These are phyloP conservation scores for Carollia perspicillata DNA, from an alignment of 2,113 vertebrate genomes.

Conservation along the genomic window DNA sequence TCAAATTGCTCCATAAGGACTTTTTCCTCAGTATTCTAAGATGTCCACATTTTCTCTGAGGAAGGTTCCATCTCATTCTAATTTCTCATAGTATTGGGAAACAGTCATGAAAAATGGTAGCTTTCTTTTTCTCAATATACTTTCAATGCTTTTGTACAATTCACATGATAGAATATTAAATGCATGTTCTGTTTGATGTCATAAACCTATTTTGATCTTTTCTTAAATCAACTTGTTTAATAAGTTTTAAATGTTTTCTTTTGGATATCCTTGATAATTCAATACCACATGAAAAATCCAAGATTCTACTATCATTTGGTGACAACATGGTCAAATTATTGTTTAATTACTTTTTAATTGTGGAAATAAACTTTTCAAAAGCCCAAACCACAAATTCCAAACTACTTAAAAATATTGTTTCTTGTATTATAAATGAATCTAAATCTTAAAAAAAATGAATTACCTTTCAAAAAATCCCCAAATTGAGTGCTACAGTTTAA, in stretches of 20 bases:
- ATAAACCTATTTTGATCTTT: neutral
- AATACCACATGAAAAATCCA: neutral
- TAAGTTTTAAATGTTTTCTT: neutral
- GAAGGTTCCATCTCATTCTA: neutral
- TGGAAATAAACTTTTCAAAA: slow-evolving; percentile 29
- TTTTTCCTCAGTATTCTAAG: neutral
- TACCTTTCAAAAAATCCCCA: neutral
- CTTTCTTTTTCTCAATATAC: neutral
- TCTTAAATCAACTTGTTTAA: neutral
- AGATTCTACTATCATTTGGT: neutral
- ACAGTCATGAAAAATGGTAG: neutral
- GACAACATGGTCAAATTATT: neutral
- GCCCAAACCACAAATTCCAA: neutral
- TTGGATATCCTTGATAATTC: neutral
- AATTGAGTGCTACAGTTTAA: neutral
- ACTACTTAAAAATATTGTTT: slow-evolving; percentile 4
- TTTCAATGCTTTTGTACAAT: neutral
- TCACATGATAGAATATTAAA: neutral
- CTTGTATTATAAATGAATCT: neutral
- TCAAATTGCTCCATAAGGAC: slow-evolving; percentile 4
- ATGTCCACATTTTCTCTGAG: neutral
- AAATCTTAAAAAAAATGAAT: neutral
- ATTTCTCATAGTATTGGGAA: neutral
- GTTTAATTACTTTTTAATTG: neutral
- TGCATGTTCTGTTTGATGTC: neutral